Evolutionary conservation across 1,140 invertebrate species (phyloP).

Genomic region (Oryzaephilus surinamensis): DNA sequence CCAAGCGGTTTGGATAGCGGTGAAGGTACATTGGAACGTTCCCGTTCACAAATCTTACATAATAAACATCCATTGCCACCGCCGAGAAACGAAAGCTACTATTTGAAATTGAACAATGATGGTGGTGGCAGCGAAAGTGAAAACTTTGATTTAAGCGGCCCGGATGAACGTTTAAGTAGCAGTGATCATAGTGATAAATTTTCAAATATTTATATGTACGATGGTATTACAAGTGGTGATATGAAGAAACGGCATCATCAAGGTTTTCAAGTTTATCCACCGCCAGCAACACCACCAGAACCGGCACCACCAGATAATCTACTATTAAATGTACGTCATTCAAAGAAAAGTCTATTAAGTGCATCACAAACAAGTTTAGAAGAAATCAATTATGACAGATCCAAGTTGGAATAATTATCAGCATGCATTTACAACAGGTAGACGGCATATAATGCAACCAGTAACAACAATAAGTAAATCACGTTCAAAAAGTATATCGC

Average conservation of each 20-base stretch:
- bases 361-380: constrained; percentile 56
- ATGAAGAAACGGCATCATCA: constrained; percentile 30
- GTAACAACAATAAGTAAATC: constrained; percentile 53
- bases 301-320: constrained; percentile 67
- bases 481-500: constrained; percentile 61
- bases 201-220: constrained; percentile 36
- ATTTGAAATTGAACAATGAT: constrained; percentile 50
- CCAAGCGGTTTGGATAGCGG: constrained; percentile 55
- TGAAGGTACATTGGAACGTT: constrained; percentile 59
- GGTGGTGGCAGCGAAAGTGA: constrained; percentile 67
- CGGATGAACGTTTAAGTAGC: constrained; percentile 39
- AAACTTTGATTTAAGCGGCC: constrained; percentile 61
- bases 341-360: constrained; percentile 32
- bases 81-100: constrained; percentile 61
- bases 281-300: constrained; percentile 68
- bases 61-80: constrained; percentile 44
- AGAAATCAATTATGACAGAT: constrained; percentile 53
- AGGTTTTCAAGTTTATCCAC: constrained; percentile 74
- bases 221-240: constrained; percentile 33
- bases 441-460: constrained; percentile 53
- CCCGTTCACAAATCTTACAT: constrained; percentile 36
- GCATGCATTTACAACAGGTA: constrained; percentile 73
- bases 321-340: constrained; percentile 18
- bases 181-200: constrained; percentile 64
- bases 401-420: constrained; percentile 59